These are phyloP conservation scores for Xyliphius kryptos DNA, from an alignment of 2,113 vertebrate genomes.

Conservation along the genomic window DNA sequence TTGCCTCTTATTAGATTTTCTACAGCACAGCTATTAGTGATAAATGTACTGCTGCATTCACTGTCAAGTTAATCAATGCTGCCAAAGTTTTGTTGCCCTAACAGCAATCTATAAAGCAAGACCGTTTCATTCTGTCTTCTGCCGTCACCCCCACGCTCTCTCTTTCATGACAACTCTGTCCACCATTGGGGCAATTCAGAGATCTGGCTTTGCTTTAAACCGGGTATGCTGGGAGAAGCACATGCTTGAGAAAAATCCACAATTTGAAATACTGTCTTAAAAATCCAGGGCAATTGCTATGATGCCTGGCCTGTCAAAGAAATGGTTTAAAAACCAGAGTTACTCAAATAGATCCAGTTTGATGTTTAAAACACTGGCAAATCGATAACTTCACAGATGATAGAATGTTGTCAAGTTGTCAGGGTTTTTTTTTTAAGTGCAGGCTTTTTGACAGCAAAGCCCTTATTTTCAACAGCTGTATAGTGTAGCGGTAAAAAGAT, in stretches of 20 bases:
- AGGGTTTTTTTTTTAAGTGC: conserved; percentile 19
- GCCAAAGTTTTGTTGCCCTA: conserved; percentile 95
- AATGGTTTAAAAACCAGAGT: conserved; percentile 70
- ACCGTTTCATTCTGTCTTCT: conserved; percentile 30
- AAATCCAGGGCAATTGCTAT: conserved; percentile 52
- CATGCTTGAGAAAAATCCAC: conserved; percentile 18
- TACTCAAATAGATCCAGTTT: conserved; percentile 61
- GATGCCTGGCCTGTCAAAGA: conserved; percentile 52
- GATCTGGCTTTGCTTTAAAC: conserved; percentile 52
- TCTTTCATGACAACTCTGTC: conserved; percentile 81
- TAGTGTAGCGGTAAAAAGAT: conserved; percentile 6
- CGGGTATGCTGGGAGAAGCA: neutral
- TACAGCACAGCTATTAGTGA: conserved; percentile 86
- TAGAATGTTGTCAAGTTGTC: conserved; percentile 54
- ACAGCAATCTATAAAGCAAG: conserved; percentile 89
- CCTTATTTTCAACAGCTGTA: conserved; percentile 48
- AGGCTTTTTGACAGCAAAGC: conserved; percentile 52
- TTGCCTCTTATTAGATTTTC: conserved; percentile 89
- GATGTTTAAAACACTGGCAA: conserved; percentile 75
- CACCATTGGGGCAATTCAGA: conserved; percentile 53
- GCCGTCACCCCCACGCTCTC: neutral
- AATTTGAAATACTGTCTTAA: conserved; percentile 59
- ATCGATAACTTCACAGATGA: conserved; percentile 73
- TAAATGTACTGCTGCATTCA: conserved; percentile 89
- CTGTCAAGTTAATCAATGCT: conserved; percentile 95